These are phyloP conservation scores for Chelonoidis abingdonii DNA, from an alignment of 2,113 vertebrate species.

Conservation along the genomic window DNA sequence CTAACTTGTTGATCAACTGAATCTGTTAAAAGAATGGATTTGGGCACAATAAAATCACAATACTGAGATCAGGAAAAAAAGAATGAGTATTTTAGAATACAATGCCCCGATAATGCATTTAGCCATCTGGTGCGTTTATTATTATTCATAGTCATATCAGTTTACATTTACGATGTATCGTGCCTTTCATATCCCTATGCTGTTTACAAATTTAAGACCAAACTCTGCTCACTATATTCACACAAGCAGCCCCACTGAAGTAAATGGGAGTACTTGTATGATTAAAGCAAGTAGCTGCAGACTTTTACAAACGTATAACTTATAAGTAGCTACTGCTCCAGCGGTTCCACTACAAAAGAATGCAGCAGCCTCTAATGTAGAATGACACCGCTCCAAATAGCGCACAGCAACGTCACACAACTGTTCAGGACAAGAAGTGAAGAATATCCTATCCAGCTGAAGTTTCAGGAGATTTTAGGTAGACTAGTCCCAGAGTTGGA, in stretches of 20 bases:
- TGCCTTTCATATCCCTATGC: background rate
- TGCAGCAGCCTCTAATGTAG: background rate
- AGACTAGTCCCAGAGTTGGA: background rate
- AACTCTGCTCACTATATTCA: background rate
- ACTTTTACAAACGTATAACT: background rate
- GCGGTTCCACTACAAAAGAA: background rate
- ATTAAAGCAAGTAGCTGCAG: background rate
- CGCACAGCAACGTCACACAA: background rate
- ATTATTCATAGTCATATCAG: background rate
- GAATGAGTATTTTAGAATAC: background rate
- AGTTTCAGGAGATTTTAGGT: background rate
- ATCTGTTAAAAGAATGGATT: constrained; percentile 30
- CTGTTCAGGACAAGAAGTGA: background rate
- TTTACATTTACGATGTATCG: background rate
- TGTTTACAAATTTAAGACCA: background rate
- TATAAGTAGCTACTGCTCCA: background rate
- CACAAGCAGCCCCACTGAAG: background rate
- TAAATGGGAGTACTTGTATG: background rate
- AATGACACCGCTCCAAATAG: background rate
- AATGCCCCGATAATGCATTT: background rate
- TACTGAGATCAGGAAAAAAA: background rate
- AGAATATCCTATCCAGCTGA: background rate
- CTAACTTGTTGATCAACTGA: background rate
- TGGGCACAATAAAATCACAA: background rate
- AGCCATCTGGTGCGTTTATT: background rate